Evolutionary conservation across 2,888 invertebrate genomes (phyloP).

Genomic region (Schizotus pectinicornis): DNA sequence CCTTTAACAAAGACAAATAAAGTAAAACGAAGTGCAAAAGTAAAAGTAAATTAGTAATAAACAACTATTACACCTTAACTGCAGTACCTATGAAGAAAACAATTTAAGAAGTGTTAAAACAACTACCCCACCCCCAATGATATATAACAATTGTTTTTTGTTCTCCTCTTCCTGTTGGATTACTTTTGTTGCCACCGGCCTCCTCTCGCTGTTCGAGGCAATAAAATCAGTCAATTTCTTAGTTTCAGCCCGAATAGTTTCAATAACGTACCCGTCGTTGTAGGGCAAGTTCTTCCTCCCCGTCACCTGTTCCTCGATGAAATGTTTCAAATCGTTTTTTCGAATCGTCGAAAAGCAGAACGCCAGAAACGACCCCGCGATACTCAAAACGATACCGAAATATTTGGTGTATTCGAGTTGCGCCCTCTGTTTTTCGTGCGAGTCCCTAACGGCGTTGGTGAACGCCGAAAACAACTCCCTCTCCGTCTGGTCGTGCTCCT

Average conservation of each 20-base stretch:
- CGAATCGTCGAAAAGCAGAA: conserved; percentile 51
- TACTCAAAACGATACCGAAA: conserved; percentile 62
- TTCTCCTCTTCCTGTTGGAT: neutral
- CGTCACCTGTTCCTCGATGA: conserved; percentile 41
- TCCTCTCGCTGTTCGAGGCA: neutral
- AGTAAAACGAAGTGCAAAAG: too few relatives aligned
- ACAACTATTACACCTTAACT: too few relatives aligned
- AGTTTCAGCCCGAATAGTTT: neutral
- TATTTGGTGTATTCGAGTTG: conserved; percentile 86
- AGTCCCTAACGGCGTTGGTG: conserved; percentile 77
- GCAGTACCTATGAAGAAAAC: neutral
- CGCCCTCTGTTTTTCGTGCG: conserved; percentile 82
- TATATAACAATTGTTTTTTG: neutral
- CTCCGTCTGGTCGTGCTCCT: conserved; percentile 74
- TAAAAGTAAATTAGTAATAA: too few relatives aligned
- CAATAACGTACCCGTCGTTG: neutral
- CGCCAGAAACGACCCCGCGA: conserved; percentile 53
- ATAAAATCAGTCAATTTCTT: neutral
- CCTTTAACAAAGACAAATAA: too few relatives aligned
- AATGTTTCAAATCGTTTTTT: conserved; percentile 52
- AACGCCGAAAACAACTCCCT: conserved; percentile 75
- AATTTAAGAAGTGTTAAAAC: neutral
- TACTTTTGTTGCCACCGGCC: neutral
- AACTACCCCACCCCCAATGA: neutral
- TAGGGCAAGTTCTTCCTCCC: neutral